These are phyloP conservation scores for Eolophus roseicapilla DNA, from an alignment of 2,113 vertebrate species.

Conservation along the genomic window DNA sequence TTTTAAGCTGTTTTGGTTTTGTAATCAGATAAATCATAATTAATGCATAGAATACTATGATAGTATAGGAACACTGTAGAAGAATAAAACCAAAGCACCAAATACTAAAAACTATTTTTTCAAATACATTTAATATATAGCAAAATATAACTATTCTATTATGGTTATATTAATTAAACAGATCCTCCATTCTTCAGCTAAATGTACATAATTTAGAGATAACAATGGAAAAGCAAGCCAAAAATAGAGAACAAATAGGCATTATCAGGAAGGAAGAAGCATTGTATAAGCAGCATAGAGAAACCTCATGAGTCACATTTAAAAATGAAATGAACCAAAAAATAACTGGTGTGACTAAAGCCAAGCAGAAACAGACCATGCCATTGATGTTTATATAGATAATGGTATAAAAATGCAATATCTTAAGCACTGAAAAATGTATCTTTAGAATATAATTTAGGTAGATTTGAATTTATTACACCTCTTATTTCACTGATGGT, in stretches of 20 bases:
- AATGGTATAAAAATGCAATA: background rate
- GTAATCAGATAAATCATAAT: background rate
- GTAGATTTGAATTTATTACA: background rate
- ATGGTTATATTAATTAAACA: background rate
- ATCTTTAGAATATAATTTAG: background rate
- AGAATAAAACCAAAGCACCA: background rate
- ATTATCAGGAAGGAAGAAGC: background rate
- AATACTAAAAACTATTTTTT: background rate
- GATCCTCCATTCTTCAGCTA: background rate
- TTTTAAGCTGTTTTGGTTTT: background rate
- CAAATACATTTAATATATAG: background rate
- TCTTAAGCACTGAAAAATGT: background rate
- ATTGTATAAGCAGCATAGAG: background rate
- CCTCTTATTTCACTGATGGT: background rate
- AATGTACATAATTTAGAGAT: background rate
- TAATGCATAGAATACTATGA: background rate
- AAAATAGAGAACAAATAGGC: conserved; percentile 32
- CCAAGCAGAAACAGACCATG: background rate
- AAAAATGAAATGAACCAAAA: background rate
- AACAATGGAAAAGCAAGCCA: background rate
- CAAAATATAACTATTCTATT: background rate
- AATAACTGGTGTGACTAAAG: background rate
- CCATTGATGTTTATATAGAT: background rate
- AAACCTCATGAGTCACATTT: background rate
- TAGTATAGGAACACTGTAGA: background rate